Base-by-base conservation (phyloP, 1,140 invertebrate species). In the Matsumurasca onukii region DNA sequence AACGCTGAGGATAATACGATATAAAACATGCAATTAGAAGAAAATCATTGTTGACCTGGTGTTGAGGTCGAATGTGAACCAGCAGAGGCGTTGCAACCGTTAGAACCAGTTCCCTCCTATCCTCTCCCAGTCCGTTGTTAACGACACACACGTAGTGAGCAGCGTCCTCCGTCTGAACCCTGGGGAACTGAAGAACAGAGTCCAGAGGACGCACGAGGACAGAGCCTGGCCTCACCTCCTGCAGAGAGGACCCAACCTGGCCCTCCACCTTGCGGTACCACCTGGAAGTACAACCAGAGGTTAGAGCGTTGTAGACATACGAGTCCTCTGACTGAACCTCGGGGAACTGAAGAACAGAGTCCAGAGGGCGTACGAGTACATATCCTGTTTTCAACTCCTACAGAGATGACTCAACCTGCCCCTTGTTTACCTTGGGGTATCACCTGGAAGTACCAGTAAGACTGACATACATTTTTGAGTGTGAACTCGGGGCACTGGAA, bases 51-150 rank as follows among this genome's bases (percentile, higher is more conserved):
- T 5, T 39, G 75, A 88, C 87, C 83, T 89, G 87, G 49, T 90
- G 83, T 74, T 87, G 87, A 20, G 89, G 89, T 71, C 88, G 84
- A 63, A 90, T 86, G 73, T 90, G 88, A 1, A 88, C 88, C 15
- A 86, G 87, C 5, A 92, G 82, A 75, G 90, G 88, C 22, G 87
- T 86, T 45, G 86, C 85, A 55, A 92, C 86, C 55, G 83, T 83
- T 66, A 92, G 79, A 68, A 87, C 84, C 67, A 90, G 84, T 74
- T 91, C 85, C 70, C 89, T 82, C 64, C 88, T 84, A 75, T 89
- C 84, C 77, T 93, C 90, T 0, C 93, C 94, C 71, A 91, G 89
- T 71, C 89, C 84, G 82, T 95, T 97, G 74, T 86, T 88, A 17
- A 91, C 93, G 65, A 92, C 84, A 78, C 94, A 97, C 67, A 88